Evolutionary conservation across 2,888 invertebrate genomes (phyloP), one percentile per base, ranked within the genome.

Genomic region (Drosophila emarginata): DNA sequence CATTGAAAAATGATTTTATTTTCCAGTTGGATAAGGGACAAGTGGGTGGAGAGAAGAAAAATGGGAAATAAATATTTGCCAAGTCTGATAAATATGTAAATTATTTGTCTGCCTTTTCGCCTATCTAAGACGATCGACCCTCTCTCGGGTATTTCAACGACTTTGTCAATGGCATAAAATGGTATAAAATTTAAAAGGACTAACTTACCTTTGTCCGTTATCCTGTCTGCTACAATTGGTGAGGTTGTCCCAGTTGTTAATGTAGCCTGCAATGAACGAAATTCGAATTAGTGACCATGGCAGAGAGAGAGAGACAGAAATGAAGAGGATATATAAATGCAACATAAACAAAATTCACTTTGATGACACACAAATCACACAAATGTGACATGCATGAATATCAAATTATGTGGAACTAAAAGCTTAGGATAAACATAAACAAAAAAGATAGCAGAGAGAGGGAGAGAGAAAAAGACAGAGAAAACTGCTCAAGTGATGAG

Each of bases 371-470:
- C 39, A 45, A 45, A 45, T 45, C 45, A 51, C 28, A 51, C 12
- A 37, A 23, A 36, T 61, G 53, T 58, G 53, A 70, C 74, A 73
- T 63, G 69, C 72, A 78, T 86, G 76, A 83, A 82, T 82, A 82
- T 80, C 81, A 86, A 80, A 78, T 83, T 76, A 76, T 78, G 72
- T 64, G 58, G 67, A 79, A 74, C 87, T 76, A 80, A 83, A 73
- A 80, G 78, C 87, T 80, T 64, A 76, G 70, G 9, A 53, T 18
- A 59, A 50, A 40, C 32, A 64, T 15, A 53, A 23, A 64, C 57
- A 72, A 72, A 72, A 53, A 58, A 58, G 50, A 52, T n/a, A 51
- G 12, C n/a, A 51, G 7, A 52, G 26, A 52, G 26, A 52, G 15
- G 53, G 57, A 36, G 37, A 18, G 68, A 32, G 56, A 21, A 15